Conservation (phyloP, 1,140 invertebrate species). For the Mya arenaria region DNA sequence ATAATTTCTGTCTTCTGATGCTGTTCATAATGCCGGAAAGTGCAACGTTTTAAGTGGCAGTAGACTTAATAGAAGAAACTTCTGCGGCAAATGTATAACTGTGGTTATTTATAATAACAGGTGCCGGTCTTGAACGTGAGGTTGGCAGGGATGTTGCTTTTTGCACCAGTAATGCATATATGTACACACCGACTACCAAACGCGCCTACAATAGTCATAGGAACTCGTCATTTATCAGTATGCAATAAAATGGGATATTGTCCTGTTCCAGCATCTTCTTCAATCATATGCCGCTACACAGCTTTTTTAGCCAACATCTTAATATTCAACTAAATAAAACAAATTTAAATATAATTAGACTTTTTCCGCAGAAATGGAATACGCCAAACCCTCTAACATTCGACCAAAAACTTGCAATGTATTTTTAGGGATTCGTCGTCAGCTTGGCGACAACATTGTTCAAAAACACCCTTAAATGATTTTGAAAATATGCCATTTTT, state of each 20-base stretch:
- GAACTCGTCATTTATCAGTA: not conserved
- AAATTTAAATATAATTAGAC: not conserved
- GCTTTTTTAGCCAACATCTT: conserved; percentile 1
- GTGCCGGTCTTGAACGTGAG: not conserved
- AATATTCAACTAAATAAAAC: conserved; percentile 25
- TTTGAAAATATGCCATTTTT: too few relatives aligned
- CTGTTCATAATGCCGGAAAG: not conserved
- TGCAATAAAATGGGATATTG: not conserved
- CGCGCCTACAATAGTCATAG: not conserved
- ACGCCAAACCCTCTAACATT: not conserved
- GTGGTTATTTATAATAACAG: not conserved
- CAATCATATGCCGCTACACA: conserved; percentile 10
- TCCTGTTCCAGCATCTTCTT: not conserved
- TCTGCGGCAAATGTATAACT: not conserved
- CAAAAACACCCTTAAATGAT: not conserved
- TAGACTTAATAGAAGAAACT: not conserved
- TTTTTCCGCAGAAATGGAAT: conserved; percentile 5
- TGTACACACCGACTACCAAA: not conserved
- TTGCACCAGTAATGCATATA: not conserved
- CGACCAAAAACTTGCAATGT: not conserved
- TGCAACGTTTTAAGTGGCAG: conserved; percentile 9
- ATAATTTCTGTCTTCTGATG: conserved; percentile 4
- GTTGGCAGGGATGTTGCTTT: not conserved
- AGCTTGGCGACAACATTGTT: not conserved
- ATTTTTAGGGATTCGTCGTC: not conserved